Percentiles rank a stretch among this genome's conserved stretches.
These are phyloP conservation scores for Luehdorfia chinensis DNA, from an alignment of 1,140 invertebrate species.

Conservation along the genomic window DNA sequence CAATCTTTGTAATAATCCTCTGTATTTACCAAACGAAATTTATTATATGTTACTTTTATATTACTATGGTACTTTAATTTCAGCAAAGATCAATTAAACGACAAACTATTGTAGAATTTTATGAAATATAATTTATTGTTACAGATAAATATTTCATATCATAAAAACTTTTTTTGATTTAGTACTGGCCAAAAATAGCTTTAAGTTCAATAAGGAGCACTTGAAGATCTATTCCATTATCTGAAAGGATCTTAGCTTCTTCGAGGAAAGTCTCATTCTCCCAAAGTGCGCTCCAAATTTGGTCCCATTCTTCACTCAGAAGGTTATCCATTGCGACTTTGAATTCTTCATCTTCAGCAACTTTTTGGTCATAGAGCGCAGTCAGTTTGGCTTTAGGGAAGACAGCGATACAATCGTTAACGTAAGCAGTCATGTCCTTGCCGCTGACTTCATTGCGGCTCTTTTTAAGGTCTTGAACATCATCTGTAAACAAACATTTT, in stretches of 20 bases:
- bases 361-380: constrained; percentile 54
- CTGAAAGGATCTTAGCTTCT: constrained; percentile 38
- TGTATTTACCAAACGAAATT: too few relatives aligned
- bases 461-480: constrained; percentile 13
- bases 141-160: neutral
- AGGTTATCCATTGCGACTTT: constrained; percentile 49
- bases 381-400: constrained; percentile 53
- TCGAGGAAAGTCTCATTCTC: constrained; percentile 45
- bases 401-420: constrained; percentile 37
- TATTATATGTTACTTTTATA: neutral
- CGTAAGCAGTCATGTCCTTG: constrained; percentile 37
- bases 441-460: constrained; percentile 41
- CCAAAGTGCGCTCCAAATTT: constrained; percentile 43
- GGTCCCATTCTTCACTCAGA: constrained; percentile 46
- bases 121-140: neutral
- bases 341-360: constrained; percentile 53
- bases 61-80: neutral
- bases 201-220: constrained; percentile 39
- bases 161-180: constrained; percentile 19
- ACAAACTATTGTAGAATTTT: too few relatives aligned
- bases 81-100: too few relatives aligned
- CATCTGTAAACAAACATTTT: constrained; percentile 27
- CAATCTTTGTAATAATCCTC: neutral
- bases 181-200: constrained; percentile 50
- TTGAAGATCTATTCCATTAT: constrained; percentile 47